A percentile compares a stretch with the other conserved stretches of the same genome.
Evolutionary conservation across 2,797 vertebrate species (phyloP).

Genomic region (Gouania willdenowi): DNA sequence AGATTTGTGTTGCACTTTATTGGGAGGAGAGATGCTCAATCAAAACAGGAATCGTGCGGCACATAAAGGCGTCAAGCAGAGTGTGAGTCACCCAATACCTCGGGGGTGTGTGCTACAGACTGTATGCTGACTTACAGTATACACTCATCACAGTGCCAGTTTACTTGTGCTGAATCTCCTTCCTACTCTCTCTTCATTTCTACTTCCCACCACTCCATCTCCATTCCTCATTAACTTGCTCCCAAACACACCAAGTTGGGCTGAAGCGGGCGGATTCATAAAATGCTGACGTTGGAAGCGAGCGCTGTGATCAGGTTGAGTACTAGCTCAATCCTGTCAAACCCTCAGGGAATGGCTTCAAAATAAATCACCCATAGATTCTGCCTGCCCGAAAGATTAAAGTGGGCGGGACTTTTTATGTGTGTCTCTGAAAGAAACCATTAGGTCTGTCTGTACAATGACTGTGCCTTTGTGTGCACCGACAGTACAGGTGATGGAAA

Average conservation of each 20-base stretch:
- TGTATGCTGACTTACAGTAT: slow-evolving; percentile 42
- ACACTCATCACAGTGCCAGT: slow-evolving; percentile 25
- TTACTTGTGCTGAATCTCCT: slow-evolving; percentile 16
- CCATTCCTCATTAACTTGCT: slow-evolving; percentile 23
- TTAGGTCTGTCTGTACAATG: slow-evolving; percentile 8
- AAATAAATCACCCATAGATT: slow-evolving; percentile 49
- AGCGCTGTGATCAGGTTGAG: slow-evolving; percentile 40
- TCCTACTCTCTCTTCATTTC: background rate
- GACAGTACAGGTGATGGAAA: slow-evolving; percentile 31
- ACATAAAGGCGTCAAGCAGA: slow-evolving; percentile 36
- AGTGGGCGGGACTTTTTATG: slow-evolving; percentile 12
- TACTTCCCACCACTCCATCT: background rate
- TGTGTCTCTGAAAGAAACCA: slow-evolving; percentile 13
- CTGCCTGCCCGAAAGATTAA: slow-evolving; percentile 41
- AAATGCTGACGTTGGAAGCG: slow-evolving; percentile 46
- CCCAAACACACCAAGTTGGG: slow-evolving; percentile 28
- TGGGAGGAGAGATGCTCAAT: background rate
- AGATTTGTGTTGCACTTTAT: slow-evolving; percentile 6
- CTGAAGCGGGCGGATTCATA: slow-evolving; percentile 23
- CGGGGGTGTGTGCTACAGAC: slow-evolving; percentile 23
- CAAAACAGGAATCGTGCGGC: slow-evolving; percentile 12
- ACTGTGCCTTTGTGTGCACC: slow-evolving; percentile 8
- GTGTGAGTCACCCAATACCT: slow-evolving; percentile 65
- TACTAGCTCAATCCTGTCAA: slow-evolving; percentile 21
- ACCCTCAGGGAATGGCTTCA: slow-evolving; percentile 28